phyloP scores from a whole-genome alignment of 2,113 vertebrate species.

The Sporophila hypoxantha region DNA sequence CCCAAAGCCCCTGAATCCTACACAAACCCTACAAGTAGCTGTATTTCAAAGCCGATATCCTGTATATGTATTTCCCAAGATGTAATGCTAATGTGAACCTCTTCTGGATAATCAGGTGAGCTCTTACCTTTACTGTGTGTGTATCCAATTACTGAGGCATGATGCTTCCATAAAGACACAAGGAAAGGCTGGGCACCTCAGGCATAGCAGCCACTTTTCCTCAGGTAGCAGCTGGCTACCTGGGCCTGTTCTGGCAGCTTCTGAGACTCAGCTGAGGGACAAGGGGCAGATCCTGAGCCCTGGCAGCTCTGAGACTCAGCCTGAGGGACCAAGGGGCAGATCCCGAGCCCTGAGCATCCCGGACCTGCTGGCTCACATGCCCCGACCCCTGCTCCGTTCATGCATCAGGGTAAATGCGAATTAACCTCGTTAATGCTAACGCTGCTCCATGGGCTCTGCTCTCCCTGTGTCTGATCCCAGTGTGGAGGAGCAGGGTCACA shows the following conservation, averaged over 20 bases:
- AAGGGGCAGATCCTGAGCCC: no score
- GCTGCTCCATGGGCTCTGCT: accelerated
- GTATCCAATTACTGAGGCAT: not conserved
- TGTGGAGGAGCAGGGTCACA: accelerated
- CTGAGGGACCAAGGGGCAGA: no score
- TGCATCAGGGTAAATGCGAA: no score
- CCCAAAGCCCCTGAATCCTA: accelerated
- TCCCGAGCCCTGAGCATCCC: no score
- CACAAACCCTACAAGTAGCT: not conserved
- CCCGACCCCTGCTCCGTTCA: no score
- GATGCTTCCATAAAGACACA: not conserved
- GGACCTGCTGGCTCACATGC: no score
- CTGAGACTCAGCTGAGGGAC: no score
- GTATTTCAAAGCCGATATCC: accelerated
- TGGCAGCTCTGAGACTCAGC: no score
- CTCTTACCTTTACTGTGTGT: not conserved
- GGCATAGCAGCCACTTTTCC: not conserved
- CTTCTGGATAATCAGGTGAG: constrained; percentile 67
- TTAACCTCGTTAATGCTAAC: no score
- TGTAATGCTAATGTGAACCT: constrained; percentile 69
- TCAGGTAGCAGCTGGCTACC: not conserved
- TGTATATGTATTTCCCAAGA: constrained; percentile 50
- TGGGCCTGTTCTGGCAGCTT: no score
- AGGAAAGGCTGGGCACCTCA: not conserved
- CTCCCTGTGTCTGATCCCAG: accelerated